phyloP scores from a whole-genome alignment of 1,140 invertebrate genomes.

The Aphelinus certus region DNA sequence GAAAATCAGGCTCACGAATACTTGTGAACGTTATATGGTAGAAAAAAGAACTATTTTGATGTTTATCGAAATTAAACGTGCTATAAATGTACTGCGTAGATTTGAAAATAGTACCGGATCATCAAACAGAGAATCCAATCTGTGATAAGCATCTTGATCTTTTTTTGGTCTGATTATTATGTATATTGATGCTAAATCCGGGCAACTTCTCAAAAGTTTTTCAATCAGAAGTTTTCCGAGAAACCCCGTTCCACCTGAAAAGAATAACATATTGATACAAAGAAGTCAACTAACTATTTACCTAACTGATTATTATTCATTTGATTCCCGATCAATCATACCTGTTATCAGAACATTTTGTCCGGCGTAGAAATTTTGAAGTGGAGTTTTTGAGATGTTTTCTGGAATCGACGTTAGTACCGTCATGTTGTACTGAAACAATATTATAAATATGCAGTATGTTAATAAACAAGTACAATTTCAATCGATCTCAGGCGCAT shows the following conservation, averaged over 20 bases:
- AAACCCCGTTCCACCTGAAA: constrained; percentile 70
- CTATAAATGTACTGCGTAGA: constrained; percentile 3
- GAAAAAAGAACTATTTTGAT: background rate
- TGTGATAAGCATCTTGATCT: constrained; percentile 72
- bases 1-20: too few species aligned
- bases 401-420: constrained; percentile 38
- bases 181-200: constrained; percentile 78
- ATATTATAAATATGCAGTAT: too few species aligned
- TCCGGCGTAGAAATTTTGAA: constrained; percentile 56
- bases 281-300: background rate
- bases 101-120: constrained; percentile 68
- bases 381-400: constrained; percentile 43
- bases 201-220: constrained; percentile 82
- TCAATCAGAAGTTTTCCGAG: constrained; percentile 81
- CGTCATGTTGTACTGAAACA: constrained; percentile 45
- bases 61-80: background rate
- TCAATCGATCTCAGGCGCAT: too few species aligned
- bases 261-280: background rate
- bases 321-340: constrained; percentile 24
- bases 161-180: constrained; percentile 82
- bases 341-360: constrained; percentile 63
- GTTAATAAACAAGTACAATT: too few species aligned
- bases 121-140: constrained; percentile 73
- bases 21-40: background rate
- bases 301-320: background rate